Conservation (phyloP, 2,113 vertebrate species). For the Saguinus imperator region DNA sequence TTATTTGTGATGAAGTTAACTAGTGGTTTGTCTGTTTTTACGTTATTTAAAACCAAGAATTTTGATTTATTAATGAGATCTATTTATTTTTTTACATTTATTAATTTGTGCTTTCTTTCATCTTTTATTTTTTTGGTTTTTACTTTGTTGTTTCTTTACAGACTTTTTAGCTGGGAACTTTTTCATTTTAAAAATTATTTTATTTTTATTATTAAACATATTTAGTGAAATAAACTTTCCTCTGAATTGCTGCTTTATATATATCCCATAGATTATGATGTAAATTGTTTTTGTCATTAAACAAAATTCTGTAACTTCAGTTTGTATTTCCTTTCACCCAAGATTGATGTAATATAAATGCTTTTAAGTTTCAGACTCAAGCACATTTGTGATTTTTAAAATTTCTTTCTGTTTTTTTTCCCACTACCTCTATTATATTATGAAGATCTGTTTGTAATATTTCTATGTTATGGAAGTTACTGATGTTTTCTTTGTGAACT, state of each 20-base stretch:
- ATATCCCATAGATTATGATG: neutral
- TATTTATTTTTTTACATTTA: neutral
- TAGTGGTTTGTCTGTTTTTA: neutral
- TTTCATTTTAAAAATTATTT: neutral
- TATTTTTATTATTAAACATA: neutral
- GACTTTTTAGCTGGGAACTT: neutral
- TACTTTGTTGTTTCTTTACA: neutral
- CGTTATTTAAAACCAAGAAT: neutral
- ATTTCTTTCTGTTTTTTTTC: neutral
- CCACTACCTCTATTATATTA: neutral
- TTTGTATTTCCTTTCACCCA: neutral
- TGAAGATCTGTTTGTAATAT: neutral
- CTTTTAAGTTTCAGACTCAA: neutral
- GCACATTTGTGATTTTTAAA: neutral
- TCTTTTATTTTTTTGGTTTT: neutral
- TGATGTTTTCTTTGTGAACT: neutral
- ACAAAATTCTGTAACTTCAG: neutral
- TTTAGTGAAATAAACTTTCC: neutral
- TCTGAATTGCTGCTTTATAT: neutral
- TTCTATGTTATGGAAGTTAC: no score
- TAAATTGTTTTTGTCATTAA: neutral
- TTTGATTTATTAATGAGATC: neutral
- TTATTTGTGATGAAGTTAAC: neutral
- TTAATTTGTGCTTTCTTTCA: neutral
- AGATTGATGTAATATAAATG: neutral